These are phyloP conservation scores for Linepithema humile DNA, from an alignment of 1,140 invertebrate species.

Conservation along the genomic window DNA sequence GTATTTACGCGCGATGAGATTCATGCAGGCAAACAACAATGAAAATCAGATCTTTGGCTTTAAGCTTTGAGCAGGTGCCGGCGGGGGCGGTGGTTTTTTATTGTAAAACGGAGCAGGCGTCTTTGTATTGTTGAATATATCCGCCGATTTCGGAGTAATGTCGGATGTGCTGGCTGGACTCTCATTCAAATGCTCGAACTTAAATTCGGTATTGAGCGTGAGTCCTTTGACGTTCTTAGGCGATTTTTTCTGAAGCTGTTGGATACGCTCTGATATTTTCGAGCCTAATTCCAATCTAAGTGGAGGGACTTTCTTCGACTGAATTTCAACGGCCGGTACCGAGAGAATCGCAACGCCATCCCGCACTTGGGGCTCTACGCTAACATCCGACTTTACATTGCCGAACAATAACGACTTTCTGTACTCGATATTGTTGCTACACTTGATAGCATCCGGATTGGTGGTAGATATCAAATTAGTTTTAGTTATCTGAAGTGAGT, in stretches of 20 bases:
- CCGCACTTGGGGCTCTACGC: background rate
- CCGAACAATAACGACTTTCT: constrained; percentile 63
- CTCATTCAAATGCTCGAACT: constrained; percentile 74
- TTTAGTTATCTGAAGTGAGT: constrained; percentile 87
- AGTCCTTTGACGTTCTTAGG: constrained; percentile 82
- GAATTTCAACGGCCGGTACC: background rate
- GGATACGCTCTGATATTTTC: constrained; percentile 74
- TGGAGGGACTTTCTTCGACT: constrained; percentile 54
- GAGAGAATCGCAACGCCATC: background rate
- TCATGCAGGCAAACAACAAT: background rate
- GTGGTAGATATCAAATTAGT: constrained; percentile 89
- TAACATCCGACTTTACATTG: background rate
- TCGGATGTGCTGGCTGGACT: constrained; percentile 65
- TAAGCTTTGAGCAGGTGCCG: constrained; percentile 74
- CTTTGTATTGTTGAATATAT: constrained; percentile 60
- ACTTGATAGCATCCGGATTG: constrained; percentile 86
- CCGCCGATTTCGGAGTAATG: constrained; percentile 69
- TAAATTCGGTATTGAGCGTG: constrained; percentile 78
- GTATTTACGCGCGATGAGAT: constrained; percentile 1
- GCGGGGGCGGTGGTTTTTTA: constrained; percentile 82
- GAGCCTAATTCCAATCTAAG: constrained; percentile 68
- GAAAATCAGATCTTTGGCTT: constrained; percentile 78
- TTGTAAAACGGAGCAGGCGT: constrained; percentile 77
- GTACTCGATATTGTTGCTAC: constrained; percentile 82
- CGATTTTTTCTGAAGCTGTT: constrained; percentile 70